phyloP scores from a whole-genome alignment of 2,888 invertebrate species.

The Venusia cambrica region DNA sequence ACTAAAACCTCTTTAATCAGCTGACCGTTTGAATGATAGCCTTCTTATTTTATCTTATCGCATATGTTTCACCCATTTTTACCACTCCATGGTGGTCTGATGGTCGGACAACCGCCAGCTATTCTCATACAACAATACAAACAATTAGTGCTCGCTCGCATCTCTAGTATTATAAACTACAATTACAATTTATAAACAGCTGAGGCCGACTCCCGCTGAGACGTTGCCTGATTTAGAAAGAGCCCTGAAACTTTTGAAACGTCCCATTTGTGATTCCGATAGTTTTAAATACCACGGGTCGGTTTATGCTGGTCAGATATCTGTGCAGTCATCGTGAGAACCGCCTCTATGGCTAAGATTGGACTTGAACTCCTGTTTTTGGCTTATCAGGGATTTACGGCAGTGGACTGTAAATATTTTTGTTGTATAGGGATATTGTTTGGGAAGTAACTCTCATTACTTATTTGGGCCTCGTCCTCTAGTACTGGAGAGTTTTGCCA shows the following conservation, averaged over 20 bases:
- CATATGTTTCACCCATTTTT: too few relatives aligned
- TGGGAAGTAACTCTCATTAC: too few relatives aligned
- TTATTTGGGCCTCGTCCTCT: too few relatives aligned
- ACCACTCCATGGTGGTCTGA: constrained; percentile 8
- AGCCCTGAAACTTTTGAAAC: constrained; percentile 6
- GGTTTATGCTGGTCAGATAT: constrained; percentile 7
- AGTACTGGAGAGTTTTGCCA: too few relatives aligned
- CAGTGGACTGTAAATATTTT: constrained; percentile 1
- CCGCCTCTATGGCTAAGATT: constrained; percentile 4
- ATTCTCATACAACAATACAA: constrained; percentile 14
- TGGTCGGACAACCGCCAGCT: constrained; percentile 1
- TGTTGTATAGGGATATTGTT: not conserved
- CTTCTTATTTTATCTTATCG: too few relatives aligned
- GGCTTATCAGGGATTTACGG: constrained; percentile 7
- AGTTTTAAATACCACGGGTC: constrained; percentile 9
- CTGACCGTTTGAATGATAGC: too few relatives aligned
- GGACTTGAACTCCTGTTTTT: constrained; percentile 15
- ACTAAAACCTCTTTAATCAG: too few relatives aligned
- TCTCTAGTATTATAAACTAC: constrained; percentile 21
- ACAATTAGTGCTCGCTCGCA: constrained; percentile 8
- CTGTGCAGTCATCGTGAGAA: constrained; percentile 20
- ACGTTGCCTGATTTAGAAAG: constrained; percentile 7
- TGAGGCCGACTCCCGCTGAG: constrained; percentile 49
- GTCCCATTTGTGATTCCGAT: not conserved
- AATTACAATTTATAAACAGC: constrained; percentile 35